Conservation (phyloP, 2,888 invertebrate species). For the Tricholauxania praeusta region DNA sequence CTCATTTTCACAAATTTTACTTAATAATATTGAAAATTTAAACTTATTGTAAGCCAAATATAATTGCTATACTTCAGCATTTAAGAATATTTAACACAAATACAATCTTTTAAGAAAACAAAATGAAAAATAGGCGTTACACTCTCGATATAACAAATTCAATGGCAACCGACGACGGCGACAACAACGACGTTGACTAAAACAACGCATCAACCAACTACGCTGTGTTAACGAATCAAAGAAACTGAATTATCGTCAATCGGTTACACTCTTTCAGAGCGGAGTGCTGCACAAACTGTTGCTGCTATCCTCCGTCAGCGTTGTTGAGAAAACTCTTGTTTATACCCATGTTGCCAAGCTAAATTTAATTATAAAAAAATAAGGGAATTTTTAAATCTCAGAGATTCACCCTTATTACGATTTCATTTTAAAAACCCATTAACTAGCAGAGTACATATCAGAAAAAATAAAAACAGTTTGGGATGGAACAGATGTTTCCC, state of each 20-base stretch:
- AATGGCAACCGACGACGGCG: slow-evolving; percentile 14
- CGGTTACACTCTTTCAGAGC: slow-evolving; percentile 19
- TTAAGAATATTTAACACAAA: background rate
- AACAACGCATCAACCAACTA: slow-evolving; percentile 21
- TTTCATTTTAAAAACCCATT: too few species aligned
- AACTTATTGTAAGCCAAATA: too few species aligned
- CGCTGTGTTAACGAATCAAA: slow-evolving; percentile 36
- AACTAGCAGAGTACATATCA: too few species aligned
- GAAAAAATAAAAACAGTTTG: too few species aligned
- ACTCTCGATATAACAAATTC: slow-evolving; percentile 6
- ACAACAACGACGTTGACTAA: background rate
- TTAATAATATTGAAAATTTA: too few species aligned
- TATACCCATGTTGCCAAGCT: background rate
- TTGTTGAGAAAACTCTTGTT: slow-evolving; percentile 28
- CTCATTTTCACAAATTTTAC: too few species aligned
- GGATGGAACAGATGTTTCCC: too few species aligned
- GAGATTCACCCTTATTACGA: too few species aligned
- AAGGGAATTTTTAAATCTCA: too few species aligned
- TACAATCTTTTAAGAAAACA: background rate
- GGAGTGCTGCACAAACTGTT: slow-evolving; percentile 10
- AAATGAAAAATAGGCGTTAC: slow-evolving; percentile 12
- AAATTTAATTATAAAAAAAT: too few species aligned
- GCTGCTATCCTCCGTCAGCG: background rate
- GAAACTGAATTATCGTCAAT: slow-evolving; percentile 27
- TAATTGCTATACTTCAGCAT: too few species aligned